Conservation (phyloP, 2,113 vertebrate genomes). For the Rynchops niger region DNA sequence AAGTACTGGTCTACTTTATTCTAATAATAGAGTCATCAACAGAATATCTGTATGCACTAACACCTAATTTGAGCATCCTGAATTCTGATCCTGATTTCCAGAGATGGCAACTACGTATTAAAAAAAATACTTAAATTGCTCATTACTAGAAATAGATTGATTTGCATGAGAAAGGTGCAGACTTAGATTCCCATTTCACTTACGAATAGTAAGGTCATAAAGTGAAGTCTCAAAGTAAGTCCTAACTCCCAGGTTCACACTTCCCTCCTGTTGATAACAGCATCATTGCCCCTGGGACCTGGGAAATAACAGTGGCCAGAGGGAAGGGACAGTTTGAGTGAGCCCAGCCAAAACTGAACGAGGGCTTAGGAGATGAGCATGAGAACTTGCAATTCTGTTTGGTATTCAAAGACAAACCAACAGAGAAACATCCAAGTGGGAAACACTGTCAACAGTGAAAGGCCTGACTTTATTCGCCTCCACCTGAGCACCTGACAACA, state of each 20-base stretch:
- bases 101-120: neutral
- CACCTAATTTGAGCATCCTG: constrained; percentile 17
- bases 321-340: neutral
- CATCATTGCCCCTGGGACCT: neutral
- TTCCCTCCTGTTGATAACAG: neutral
- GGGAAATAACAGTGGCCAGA: neutral
- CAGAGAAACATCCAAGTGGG: neutral
- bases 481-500: neutral
- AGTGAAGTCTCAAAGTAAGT: neutral
- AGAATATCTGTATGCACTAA: constrained; percentile 5
- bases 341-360: neutral
- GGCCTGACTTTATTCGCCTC: neutral
- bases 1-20: neutral
- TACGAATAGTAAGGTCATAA: neutral
- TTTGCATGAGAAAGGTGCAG: constrained; percentile 28
- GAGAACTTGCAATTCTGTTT: neutral
- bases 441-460: neutral
- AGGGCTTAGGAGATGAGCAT: neutral
- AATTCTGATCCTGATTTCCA: constrained; percentile 34
- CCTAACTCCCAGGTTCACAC: neutral
- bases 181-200: neutral
- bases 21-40: constrained; percentile 41
- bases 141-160: constrained; percentile 48
- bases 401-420: neutral
- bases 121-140: neutral